These are phyloP conservation scores for Calypte anna DNA, from an alignment of 2,113 vertebrate genomes.

Conservation along the genomic window DNA sequence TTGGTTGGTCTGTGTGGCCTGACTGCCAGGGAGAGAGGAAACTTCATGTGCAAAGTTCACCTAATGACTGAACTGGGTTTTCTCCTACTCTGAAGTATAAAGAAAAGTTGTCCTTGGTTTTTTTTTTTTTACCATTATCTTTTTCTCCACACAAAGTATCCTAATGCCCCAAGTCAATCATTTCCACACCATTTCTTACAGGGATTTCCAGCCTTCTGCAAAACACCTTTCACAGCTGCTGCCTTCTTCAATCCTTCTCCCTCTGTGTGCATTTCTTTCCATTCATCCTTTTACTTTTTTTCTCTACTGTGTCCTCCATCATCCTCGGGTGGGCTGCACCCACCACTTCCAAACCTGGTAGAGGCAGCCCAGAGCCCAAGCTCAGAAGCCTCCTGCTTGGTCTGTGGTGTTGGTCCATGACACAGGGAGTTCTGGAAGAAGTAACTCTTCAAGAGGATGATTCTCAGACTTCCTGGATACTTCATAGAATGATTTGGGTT, in stretches of 20 bases:
- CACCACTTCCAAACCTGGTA: not conserved
- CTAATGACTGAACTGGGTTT: not conserved
- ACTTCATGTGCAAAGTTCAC: not conserved
- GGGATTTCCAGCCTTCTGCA: not conserved
- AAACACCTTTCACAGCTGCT: not conserved
- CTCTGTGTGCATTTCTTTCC: not conserved
- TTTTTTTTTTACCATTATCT: not conserved
- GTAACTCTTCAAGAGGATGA: not conserved
- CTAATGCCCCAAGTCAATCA: not conserved
- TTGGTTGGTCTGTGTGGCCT: not conserved
- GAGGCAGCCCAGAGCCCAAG: not conserved
- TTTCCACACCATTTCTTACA: not conserved
- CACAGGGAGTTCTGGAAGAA: not conserved
- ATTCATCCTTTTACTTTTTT: not conserved
- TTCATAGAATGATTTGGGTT: too few species aligned
- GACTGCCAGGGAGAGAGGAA: not conserved
- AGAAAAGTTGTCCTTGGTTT: not conserved
- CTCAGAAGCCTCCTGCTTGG: not conserved
- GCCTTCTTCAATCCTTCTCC: not conserved
- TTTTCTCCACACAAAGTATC: not conserved
- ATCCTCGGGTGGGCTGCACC: not conserved
- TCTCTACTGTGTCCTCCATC: not conserved
- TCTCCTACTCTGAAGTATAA: not conserved
- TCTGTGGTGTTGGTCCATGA: not conserved
- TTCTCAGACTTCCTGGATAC: not conserved